Evolutionary conservation across 2,888 invertebrate species (phyloP).

Genomic region (Osedax frankpressi): DNA sequence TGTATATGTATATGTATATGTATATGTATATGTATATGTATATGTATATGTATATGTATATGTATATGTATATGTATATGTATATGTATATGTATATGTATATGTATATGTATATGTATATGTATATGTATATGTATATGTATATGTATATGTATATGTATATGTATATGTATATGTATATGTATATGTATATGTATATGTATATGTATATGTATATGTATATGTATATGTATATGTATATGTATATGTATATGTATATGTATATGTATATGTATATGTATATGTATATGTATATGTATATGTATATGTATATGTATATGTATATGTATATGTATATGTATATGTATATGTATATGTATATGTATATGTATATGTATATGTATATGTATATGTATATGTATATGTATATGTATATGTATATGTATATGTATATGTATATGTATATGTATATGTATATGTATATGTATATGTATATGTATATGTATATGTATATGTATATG

Average conservation of each 20-base stretch:
- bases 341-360: no score
- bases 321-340: no score
- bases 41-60: no score
- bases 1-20: no score
- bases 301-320: no score
- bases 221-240: background rate
- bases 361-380: background rate
- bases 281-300: no score
- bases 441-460: background rate
- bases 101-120: no score
- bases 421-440: background rate
- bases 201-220: background rate
- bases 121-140: background rate
- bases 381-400: background rate
- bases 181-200: background rate
- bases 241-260: background rate
- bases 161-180: background rate
- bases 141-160: constrained; percentile 1
- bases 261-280: no score
- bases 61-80: no score
- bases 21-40: no score
- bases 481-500: background rate
- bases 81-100: no score
- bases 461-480: background rate
- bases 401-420: background rate